A percentile compares a stretch with the other conserved stretches of the same genome.
Conservation (phyloP, 2,888 invertebrate genomes). For the Thera britannica region DNA sequence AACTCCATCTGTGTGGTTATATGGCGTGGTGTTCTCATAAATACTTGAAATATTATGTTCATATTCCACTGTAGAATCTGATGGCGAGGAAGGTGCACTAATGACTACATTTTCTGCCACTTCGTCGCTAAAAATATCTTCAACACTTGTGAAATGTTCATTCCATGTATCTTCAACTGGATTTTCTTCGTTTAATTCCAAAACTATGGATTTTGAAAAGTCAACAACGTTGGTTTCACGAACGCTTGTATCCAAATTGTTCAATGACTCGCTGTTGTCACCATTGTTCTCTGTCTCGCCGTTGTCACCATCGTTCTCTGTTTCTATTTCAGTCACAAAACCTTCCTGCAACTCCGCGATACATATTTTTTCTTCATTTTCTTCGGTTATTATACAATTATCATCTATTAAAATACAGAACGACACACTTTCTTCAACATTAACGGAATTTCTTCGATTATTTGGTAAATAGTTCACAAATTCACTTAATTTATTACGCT, state of each 20-base stretch:
- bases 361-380: conserved; percentile 65
- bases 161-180: conserved; percentile 69
- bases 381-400: conserved; percentile 70
- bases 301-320: conserved; percentile 38
- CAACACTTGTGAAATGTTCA: conserved; percentile 75
- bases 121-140: conserved; percentile 77
- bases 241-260: conserved; percentile 22
- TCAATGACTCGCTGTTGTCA: conserved; percentile 20
- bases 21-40: conserved; percentile 46
- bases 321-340: conserved; percentile 50
- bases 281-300: conserved; percentile 28
- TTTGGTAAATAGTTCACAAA: conserved; percentile 57
- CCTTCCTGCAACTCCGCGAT: conserved; percentile 63
- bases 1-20: conserved; percentile 58
- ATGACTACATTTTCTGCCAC: conserved; percentile 69
- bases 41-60: conserved; percentile 48
- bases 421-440: conserved; percentile 71
- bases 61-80: conserved; percentile 48
- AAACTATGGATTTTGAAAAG: conserved; percentile 48
- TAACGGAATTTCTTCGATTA: conserved; percentile 74
- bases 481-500: conserved; percentile 59
- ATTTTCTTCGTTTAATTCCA: conserved; percentile 55
- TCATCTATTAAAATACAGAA: conserved; percentile 77
- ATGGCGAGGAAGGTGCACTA: conserved; percentile 58
- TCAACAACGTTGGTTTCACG: conserved; percentile 45